Evolutionary conservation across 92 coral and sea anemone species (phyloP).

Genomic region (Siderastrea siderea): DNA sequence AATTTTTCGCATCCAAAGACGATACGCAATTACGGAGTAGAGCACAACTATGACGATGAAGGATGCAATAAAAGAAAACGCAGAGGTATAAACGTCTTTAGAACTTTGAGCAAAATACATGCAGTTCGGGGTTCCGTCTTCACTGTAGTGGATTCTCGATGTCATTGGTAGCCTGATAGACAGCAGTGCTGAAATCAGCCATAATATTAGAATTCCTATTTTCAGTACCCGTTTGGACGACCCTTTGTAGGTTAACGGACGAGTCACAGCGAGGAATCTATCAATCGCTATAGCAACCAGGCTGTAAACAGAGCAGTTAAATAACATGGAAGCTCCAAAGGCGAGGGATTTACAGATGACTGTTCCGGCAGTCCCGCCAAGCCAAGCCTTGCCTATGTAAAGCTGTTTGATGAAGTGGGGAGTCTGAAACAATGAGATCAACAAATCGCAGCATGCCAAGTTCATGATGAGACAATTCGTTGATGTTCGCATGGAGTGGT

Average conservation of each 20-base stretch:
- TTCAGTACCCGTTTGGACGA: conserved; percentile 16
- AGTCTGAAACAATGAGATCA: neutral
- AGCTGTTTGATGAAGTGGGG: neutral
- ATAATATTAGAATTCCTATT: neutral
- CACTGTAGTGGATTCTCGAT: neutral
- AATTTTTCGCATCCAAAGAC: conserved; percentile 36
- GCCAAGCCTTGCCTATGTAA: conserved; percentile 1
- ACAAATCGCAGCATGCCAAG: conserved; percentile 14
- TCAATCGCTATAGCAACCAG: conserved; percentile 16
- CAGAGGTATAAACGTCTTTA: neutral
- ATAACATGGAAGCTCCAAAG: neutral
- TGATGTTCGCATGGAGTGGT: conserved; percentile 25
- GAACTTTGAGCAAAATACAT: neutral
- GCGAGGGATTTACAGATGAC: neutral
- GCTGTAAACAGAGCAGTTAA: conserved; percentile 12
- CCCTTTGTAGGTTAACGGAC: conserved; percentile 26
- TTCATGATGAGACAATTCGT: conserved; percentile 39
- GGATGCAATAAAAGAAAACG: neutral
- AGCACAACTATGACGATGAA: neutral
- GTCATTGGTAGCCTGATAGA: neutral
- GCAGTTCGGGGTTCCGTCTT: neutral
- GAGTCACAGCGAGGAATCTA: conserved; percentile 31
- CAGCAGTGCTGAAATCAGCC: conserved; percentile 10
- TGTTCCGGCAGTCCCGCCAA: conserved; percentile 1
- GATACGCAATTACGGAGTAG: conserved; percentile 17